Base-by-base conservation (phyloP, 2,113 vertebrate species). In the Azemiops feae region DNA sequence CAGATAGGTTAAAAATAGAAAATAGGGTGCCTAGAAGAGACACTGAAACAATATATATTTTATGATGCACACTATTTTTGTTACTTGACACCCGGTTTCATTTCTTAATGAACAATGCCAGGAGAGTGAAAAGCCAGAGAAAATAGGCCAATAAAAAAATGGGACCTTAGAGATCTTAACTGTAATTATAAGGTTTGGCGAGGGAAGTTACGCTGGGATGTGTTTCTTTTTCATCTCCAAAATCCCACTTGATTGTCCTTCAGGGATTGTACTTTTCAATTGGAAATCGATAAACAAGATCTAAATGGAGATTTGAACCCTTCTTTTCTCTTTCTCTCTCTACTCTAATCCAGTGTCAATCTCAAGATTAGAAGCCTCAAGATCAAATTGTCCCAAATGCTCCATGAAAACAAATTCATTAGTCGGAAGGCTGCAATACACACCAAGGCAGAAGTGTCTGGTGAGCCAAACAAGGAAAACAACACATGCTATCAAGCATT, bases 221-320 rank as follows among this genome's bases (percentile, higher is more conserved):
- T 47, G n/a, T 14, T 81, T 64, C 86, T 50, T 16, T 90, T 89
- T 92, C 47, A 8, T 7, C 16, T 9, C 52, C 7, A 50, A 58
- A 20, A 30, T 86, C 60, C 25, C 57, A 27, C 88, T 43, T 69
- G 47, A 45, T 47, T 86, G 45, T 60, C 43, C 57, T 85, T 60
- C 43, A 5, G 23, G 43, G 43, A 9, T 87, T 90, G 93, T 74
- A 90, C 74, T 87, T 94, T 74, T 90, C 69, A 64, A 90, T 69
- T 92, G 92, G 58, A 43, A 92, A 50, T 11, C 45, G 57, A 69
- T 27, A 23, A 43, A 57, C 39, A 52, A 5, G 55, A 57, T 94
- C 90, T 90, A 89, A 11, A 20, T 81, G 87, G 69, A 8, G 27
- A 52, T 39, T 16, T 64, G 88, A 43, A 89, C 30, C 57, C 22